Percentiles rank a stretch among this genome's conserved stretches.
These are phyloP conservation scores for Lathamus discolor DNA, from an alignment of 2,113 vertebrate species.

Conservation along the genomic window DNA sequence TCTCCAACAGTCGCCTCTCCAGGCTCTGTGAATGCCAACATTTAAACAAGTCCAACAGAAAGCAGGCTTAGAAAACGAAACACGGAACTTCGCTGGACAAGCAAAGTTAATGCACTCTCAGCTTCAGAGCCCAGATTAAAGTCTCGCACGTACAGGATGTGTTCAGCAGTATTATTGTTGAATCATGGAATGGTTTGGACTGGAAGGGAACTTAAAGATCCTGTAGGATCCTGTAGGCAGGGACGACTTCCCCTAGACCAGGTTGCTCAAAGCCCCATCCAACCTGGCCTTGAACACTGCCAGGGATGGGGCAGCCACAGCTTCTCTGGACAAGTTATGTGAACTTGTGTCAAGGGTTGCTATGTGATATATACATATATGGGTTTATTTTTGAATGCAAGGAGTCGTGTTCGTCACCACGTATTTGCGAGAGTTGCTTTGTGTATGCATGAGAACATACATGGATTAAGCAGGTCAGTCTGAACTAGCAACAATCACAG, in stretches of 20 bases:
- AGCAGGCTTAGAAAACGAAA: neutral
- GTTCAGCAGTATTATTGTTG: neutral
- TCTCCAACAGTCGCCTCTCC: neutral
- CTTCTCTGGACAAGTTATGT: neutral
- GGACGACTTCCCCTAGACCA: neutral
- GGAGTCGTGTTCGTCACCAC: neutral
- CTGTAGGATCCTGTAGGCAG: neutral
- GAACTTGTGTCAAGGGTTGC: neutral
- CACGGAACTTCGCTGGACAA: neutral
- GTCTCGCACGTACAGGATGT: fast-evolving
- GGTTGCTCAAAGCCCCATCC: neutral
- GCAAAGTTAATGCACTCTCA: neutral
- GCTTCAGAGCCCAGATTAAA: neutral
- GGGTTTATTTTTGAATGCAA: neutral
- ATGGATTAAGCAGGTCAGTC: neutral
- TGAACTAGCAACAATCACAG: neutral
- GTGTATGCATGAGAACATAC: neutral
- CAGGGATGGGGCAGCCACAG: neutral
- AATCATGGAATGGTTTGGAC: neutral
- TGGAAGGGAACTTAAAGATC: neutral
- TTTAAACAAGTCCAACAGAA: neutral
- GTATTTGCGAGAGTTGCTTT: fast-evolving
- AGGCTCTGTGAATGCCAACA: neutral
- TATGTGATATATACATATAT: fast-evolving
- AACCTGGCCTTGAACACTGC: neutral